A percentile compares a stretch with the other conserved stretches of the same genome.
These are phyloP conservation scores for Mactra quadrangularis DNA, from an alignment of 1,140 invertebrate species.

Conservation along the genomic window DNA sequence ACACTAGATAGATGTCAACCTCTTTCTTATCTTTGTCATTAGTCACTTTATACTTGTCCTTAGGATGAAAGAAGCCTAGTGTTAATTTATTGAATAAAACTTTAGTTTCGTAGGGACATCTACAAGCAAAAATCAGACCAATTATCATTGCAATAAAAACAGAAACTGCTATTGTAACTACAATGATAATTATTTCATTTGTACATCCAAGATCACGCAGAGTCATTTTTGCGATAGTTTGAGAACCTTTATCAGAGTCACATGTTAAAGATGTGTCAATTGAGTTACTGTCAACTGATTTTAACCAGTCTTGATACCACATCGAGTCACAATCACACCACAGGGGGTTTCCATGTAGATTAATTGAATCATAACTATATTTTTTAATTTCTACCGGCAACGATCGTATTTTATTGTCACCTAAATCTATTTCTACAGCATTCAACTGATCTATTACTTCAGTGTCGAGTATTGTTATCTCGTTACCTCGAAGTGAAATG, in stretches of 20 bases:
- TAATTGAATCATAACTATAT: not conserved
- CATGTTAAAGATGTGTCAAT: conserved; percentile 37
- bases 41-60: conserved; percentile 32
- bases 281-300: not conserved
- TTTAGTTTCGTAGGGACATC: conserved; percentile 53
- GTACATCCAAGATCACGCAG: conserved; percentile 20
- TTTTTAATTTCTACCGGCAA: conserved; percentile 36
- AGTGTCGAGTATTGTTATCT: not conserved
- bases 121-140: not conserved
- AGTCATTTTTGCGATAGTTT: conserved; percentile 11
- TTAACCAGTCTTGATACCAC: conserved; percentile 42
- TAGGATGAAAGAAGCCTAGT: not conserved
- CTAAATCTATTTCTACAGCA: conserved; percentile 21
- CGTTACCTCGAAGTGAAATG: conserved; percentile 23
- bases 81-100: conserved; percentile 30
- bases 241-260: not conserved
- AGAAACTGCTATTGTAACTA: not conserved
- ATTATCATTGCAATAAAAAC: conserved; percentile 2
- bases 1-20: conserved; percentile 43
- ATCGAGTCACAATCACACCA: conserved; percentile 49
- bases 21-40: conserved; percentile 9
- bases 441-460: not conserved
- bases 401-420: conserved; percentile 13
- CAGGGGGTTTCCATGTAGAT: conserved; percentile 25
- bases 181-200: conserved; percentile 3